A percentile compares a stretch with the other conserved stretches of the same genome.
Evolutionary conservation across 2,797 vertebrate genomes (phyloP).

Genomic region (Brachymystax lenok): DNA sequence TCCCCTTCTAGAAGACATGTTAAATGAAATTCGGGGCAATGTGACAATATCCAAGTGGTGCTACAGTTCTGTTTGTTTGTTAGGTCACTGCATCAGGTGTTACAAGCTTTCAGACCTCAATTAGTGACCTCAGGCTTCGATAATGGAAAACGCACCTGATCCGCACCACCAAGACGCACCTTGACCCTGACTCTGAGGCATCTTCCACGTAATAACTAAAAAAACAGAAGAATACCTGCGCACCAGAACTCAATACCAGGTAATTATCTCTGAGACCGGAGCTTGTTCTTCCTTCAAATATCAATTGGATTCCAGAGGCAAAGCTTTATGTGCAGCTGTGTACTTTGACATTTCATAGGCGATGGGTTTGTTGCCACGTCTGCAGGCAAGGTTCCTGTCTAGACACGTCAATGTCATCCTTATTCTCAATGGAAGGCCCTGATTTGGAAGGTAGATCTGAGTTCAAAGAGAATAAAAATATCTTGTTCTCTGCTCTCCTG

Average conservation of each 20-base stretch:
- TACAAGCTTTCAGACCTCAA: neutral
- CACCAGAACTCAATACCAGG: neutral
- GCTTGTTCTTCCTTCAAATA: neutral
- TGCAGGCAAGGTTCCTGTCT: neutral
- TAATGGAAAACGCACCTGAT: neutral
- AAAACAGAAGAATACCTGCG: neutral
- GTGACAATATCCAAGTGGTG: neutral
- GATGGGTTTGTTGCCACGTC: neutral
- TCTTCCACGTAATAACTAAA: neutral
- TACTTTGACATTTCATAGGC: neutral
- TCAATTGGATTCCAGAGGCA: neutral
- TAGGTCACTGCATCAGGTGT: neutral
- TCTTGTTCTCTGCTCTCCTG: neutral
- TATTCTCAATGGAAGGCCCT: neutral
- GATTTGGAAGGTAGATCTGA: neutral
- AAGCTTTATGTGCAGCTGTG: neutral
- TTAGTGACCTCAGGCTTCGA: neutral
- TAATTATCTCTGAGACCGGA: neutral
- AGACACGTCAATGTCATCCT: neutral
- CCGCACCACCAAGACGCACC: neutral
- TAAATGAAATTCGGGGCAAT: neutral
- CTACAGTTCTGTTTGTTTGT: neutral
- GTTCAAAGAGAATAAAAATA: neutral
- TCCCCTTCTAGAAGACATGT: neutral
- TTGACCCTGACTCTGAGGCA: neutral